phyloP scores from a whole-genome alignment of 2,888 invertebrate genomes.

The Danaus chrysippus region DNA sequence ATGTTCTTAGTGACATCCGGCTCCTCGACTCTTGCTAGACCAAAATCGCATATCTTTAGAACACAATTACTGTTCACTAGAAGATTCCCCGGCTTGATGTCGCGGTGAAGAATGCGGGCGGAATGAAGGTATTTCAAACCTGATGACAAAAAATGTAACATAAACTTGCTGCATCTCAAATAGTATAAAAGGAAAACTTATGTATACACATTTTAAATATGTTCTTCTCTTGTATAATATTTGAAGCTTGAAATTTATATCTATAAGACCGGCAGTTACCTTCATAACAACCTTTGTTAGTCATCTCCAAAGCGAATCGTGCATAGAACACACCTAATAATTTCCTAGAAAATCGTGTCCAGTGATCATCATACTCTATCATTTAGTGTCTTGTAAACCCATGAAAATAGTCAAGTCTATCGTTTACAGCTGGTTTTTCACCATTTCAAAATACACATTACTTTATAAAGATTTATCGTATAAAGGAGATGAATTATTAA shows the following conservation, averaged over 20 bases:
- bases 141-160: constrained; percentile 49
- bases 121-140: constrained; percentile 99
- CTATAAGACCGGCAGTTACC: background rate
- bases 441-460: no score
- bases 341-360: background rate
- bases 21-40: constrained; percentile 98
- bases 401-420: no score
- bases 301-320: background rate
- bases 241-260: background rate
- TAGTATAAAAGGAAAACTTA: background rate
- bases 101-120: constrained; percentile 97
- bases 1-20: constrained; percentile 95
- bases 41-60: constrained; percentile 99
- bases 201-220: background rate
- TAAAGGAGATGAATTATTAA: no score
- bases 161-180: background rate
- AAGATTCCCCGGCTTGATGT: constrained; percentile 99
- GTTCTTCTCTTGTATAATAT: background rate
- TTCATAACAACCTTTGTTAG: background rate
- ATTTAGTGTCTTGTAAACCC: no score
- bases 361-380: constrained; percentile 8
- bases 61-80: constrained; percentile 99
- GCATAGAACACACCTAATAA: background rate
- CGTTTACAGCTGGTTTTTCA: no score
- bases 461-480: no score